Evolutionary conservation across 2,888 invertebrate genomes (phyloP).

Genomic region (Heliconius hortense): DNA sequence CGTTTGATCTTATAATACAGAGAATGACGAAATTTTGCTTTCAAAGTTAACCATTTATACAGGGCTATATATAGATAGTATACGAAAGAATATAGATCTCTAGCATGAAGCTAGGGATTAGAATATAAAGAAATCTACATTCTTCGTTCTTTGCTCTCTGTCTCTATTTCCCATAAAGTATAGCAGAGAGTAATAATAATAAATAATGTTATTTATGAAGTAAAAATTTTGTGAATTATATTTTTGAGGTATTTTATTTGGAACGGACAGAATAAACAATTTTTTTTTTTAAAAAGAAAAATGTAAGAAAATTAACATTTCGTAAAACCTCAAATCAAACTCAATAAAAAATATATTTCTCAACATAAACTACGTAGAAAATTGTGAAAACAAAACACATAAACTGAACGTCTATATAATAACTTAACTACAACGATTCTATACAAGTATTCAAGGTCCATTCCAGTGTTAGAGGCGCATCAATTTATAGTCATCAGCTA

Average conservation of each 20-base stretch:
- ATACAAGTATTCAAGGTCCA: constrained; percentile 9
- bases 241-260: too few relatives aligned
- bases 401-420: not conserved
- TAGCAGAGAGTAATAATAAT: too few relatives aligned
- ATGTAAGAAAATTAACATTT: too few relatives aligned
- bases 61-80: not conserved
- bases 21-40: not conserved
- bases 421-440: not conserved
- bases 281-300: too few relatives aligned
- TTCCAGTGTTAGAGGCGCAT: constrained; percentile 3
- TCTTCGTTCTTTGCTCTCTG: too few relatives aligned
- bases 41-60: not conserved
- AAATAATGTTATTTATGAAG: too few relatives aligned
- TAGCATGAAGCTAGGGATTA: not conserved
- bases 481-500: constrained; percentile 32
- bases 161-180: too few relatives aligned
- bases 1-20: not conserved
- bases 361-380: not conserved
- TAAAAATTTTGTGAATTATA: too few relatives aligned
- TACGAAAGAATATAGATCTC: not conserved
- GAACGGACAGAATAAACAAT: too few relatives aligned
- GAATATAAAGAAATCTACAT: too few relatives aligned
- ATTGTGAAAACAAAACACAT: not conserved
- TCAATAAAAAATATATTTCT: not conserved
- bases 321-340: too few relatives aligned